Evolutionary conservation across 1,140 invertebrate species (phyloP).

Genomic region (Conopomorpha cramerella): DNA sequence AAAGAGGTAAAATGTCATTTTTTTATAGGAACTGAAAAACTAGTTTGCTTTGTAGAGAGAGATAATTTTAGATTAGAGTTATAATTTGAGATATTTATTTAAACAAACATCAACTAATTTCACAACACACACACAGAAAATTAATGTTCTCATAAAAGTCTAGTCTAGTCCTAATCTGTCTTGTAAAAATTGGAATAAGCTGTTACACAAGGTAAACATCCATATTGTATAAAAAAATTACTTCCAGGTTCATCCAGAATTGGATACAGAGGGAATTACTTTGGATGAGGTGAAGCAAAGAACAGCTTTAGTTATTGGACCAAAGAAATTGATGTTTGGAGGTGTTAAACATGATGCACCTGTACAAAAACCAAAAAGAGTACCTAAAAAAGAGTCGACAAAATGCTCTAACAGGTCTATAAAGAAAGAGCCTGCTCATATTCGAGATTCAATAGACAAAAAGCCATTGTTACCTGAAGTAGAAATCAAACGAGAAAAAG

Average conservation of each 20-base stretch:
- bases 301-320: conserved; percentile 39
- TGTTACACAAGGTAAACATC: no score
- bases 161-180: no score
- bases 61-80: no score
- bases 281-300: conserved; percentile 49
- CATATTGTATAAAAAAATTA: neutral
- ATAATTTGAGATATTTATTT: no score
- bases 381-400: conserved; percentile 23
- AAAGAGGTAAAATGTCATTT: conserved; percentile 26
- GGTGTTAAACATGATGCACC: conserved; percentile 31
- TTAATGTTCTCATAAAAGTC: no score
- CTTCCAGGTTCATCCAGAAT: conserved; percentile 49
- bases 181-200: no score
- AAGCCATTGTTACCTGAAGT: conserved; percentile 41
- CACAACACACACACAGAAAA: no score
- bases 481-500: conserved; percentile 46
- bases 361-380: conserved; percentile 28
- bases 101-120: no score
- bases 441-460: conserved; percentile 27
- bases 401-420: no score
- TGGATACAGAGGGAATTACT: conserved; percentile 45
- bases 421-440: no score
- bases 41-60: no score
- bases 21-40: neutral
- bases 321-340: conserved; percentile 50